Evolutionary conservation across 2,113 vertebrate genomes (phyloP).

Genomic region (Potamarius usumacintae): DNA sequence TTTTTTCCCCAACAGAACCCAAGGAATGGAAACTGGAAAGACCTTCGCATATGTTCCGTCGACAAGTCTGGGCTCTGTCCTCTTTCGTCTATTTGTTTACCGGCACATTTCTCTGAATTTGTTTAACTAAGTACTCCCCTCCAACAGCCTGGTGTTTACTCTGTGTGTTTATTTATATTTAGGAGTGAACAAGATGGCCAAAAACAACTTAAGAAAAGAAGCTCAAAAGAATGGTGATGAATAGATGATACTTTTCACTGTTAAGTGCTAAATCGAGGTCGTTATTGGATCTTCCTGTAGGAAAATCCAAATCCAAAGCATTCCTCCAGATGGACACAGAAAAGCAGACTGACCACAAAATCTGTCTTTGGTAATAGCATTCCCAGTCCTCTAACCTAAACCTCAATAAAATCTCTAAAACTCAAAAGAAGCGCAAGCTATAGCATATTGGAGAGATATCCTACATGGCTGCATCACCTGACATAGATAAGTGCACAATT

Average conservation of each 20-base stretch:
- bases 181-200: background rate
- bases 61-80: background rate
- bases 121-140: slow-evolving; percentile 2
- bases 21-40: slow-evolving; percentile 28
- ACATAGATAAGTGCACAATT: background rate
- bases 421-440: background rate
- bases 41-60: slow-evolving; percentile 1
- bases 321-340: slow-evolving; percentile 9
- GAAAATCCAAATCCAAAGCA: background rate
- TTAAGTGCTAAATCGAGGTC: background rate
- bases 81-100: slow-evolving; percentile 11
- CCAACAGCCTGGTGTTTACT: background rate
- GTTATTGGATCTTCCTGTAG: background rate
- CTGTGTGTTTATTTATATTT: background rate
- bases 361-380: background rate
- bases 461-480: background rate
- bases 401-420: background rate
- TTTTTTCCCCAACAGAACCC: background rate
- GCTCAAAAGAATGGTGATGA: background rate
- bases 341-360: slow-evolving; percentile 5
- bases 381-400: background rate
- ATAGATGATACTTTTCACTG: background rate
- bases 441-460: background rate
- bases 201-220: background rate
- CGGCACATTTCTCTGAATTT: background rate